Evolutionary conservation across 2,797 vertebrate genomes (phyloP).

Genomic region (Decapterus maruadsi): DNA sequence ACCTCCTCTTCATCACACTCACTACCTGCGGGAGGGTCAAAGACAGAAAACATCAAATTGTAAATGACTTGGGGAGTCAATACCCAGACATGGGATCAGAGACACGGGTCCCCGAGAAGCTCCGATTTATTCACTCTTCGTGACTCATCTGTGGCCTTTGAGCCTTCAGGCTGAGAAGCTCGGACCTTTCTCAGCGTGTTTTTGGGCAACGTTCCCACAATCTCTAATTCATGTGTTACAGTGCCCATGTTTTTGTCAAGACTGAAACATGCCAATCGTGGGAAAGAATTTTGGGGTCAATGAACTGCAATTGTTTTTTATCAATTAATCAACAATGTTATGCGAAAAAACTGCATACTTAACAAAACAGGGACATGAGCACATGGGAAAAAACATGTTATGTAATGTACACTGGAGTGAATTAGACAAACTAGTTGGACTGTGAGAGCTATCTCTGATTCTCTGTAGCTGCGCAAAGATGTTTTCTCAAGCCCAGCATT

Average conservation of each 20-base stretch:
- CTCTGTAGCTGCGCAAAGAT: neutral
- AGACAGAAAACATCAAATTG: neutral
- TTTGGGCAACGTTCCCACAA: slow-evolving; percentile 52
- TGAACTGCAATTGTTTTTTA: slow-evolving; percentile 43
- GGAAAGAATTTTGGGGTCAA: slow-evolving; percentile 73
- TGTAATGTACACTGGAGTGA: neutral
- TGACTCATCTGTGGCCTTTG: slow-evolving; percentile 38
- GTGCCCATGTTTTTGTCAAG: slow-evolving; percentile 29
- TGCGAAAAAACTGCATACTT: slow-evolving; percentile 26
- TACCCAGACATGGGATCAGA: slow-evolving; percentile 9
- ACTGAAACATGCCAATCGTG: slow-evolving; percentile 60
- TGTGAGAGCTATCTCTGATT: slow-evolving; percentile 11
- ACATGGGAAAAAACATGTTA: slow-evolving; percentile 57
- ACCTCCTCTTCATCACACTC: slow-evolving; percentile 99
- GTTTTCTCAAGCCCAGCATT: neutral
- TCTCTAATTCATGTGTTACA: slow-evolving; percentile 22
- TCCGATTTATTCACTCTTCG: slow-evolving; percentile 16
- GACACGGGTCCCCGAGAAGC: slow-evolving; percentile 2
- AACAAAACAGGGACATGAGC: slow-evolving; percentile 21
- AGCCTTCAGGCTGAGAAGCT: slow-evolving; percentile 28
- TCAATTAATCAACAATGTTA: slow-evolving; percentile 53
- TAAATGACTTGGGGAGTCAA: slow-evolving; percentile 1
- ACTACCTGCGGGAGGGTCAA: slow-evolving; percentile 86
- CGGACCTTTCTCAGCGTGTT: slow-evolving; percentile 38
- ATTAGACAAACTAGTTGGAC: slow-evolving; percentile 15